Conservation (phyloP, 2,888 invertebrate genomes). For the Cephalotes varians region DNA sequence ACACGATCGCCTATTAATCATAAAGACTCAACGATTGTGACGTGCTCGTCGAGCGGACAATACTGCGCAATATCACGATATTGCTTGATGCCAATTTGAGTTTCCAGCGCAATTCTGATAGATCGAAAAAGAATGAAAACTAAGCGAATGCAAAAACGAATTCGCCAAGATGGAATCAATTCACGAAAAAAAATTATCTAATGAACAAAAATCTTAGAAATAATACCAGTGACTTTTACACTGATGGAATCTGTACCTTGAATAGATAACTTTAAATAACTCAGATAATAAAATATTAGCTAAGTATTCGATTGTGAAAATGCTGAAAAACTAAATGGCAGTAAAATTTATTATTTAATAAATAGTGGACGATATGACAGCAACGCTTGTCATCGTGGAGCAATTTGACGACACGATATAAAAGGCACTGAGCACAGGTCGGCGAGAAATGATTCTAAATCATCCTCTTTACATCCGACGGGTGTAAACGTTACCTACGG, state of each 20-base stretch:
- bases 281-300: background rate
- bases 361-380: background rate
- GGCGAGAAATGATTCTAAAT: conserved; percentile 19
- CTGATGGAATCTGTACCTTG: background rate
- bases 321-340: background rate
- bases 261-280: background rate
- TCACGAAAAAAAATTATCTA: background rate
- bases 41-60: conserved; percentile 15
- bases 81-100: conserved; percentile 25
- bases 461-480: conserved; percentile 45
- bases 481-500: conserved; percentile 55
- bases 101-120: conserved; percentile 4
- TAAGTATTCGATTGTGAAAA: background rate
- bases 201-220: background rate
- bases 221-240: background rate
- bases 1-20: conserved; percentile 36
- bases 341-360: background rate
- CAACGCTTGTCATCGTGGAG: background rate
- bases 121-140: background rate
- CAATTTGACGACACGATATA: conserved; percentile 11
- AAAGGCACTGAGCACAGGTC: background rate
- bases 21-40: conserved; percentile 36
- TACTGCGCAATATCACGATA: conserved; percentile 26
- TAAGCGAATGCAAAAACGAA: background rate
- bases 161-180: background rate